Evolutionary conservation across 2,113 vertebrate species (phyloP).

Genomic region (Cyphomyrus discorhynchus): DNA sequence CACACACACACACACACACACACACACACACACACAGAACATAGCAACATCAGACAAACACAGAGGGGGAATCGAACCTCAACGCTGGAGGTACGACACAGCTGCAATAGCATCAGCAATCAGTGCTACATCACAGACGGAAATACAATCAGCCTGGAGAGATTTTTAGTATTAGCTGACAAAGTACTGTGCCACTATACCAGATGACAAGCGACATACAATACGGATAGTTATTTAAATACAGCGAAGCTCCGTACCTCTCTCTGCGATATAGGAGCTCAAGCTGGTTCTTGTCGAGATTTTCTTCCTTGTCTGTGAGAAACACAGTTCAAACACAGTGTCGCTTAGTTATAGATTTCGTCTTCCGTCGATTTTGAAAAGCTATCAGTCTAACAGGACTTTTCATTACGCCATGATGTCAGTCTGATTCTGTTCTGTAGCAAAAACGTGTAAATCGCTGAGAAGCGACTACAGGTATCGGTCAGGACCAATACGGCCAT

Average conservation of each 20-base stretch:
- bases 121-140: not conserved
- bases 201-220: not conserved
- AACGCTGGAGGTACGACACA: not conserved
- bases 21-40: not conserved
- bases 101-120: not conserved
- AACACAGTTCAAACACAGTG: slow-evolving; percentile 2
- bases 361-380: not conserved
- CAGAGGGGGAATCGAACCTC: not conserved
- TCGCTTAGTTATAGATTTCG: not conserved
- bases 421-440: not conserved
- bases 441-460: not conserved
- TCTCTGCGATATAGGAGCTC: slow-evolving; percentile 50
- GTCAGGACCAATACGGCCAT: not conserved
- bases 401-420: not conserved
- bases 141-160: not conserved
- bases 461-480: not conserved
- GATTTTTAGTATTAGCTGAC: not conserved
- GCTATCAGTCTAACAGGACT: not conserved
- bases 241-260: slow-evolving; percentile 36
- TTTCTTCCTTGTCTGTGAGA: slow-evolving; percentile 52
- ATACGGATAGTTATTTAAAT: not conserved
- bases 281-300: slow-evolving; percentile 55
- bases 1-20: not conserved
- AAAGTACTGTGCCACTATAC: not conserved
- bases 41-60: not conserved